phyloP scores from a whole-genome alignment of 2,113 vertebrate species.

The Cavia porcellus region DNA sequence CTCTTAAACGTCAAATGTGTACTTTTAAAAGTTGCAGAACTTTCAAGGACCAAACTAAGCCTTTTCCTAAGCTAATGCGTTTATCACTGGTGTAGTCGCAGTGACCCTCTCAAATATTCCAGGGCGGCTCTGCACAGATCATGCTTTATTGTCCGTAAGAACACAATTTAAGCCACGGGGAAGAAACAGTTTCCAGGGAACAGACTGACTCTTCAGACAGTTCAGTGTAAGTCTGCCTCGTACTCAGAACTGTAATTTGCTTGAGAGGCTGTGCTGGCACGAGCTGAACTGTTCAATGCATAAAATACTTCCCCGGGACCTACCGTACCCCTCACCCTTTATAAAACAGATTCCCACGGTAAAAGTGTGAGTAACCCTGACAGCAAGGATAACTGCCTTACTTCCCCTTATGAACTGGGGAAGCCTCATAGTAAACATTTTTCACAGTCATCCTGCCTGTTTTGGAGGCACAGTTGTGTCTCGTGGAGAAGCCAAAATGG shows the following conservation, averaged over 20 bases:
- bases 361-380: conserved; percentile 30
- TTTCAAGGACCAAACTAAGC: conserved; percentile 69
- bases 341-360: not conserved
- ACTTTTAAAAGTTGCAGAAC: conserved; percentile 64
- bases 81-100: conserved; percentile 54
- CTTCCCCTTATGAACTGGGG: not conserved
- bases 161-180: conserved; percentile 63
- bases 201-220: conserved; percentile 59
- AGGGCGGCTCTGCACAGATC: not conserved
- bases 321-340: not conserved
- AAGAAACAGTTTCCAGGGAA: conserved; percentile 68
- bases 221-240: conserved; percentile 74
- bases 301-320: not conserved
- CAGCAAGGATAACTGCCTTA: not conserved
- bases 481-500: conserved; percentile 4
- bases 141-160: conserved; percentile 74
- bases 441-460: not conserved
- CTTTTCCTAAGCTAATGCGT: conserved; percentile 66
- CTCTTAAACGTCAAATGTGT: conserved; percentile 51
- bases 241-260: conserved; percentile 2
- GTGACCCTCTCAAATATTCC: conserved; percentile 63
- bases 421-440: not conserved
- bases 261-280: not conserved
- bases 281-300: not conserved
- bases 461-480: not conserved